Percentiles rank a stretch among this genome's conserved stretches.
phyloP scores from a whole-genome alignment of 1,140 invertebrate genomes.

The Hylaeus anthracinus region DNA sequence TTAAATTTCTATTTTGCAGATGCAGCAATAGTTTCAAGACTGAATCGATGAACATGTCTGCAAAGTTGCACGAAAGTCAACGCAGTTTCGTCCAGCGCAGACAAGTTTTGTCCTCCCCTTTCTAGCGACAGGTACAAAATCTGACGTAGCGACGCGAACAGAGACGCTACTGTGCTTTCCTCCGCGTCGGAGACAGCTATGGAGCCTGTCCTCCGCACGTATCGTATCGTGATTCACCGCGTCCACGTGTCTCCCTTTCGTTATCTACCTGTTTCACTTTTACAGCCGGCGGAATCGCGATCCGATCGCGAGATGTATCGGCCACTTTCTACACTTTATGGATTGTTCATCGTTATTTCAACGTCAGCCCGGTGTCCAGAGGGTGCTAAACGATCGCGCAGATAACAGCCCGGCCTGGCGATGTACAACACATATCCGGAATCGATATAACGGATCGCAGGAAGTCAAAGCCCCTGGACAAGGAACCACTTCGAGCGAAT shows the following conservation, averaged over 20 bases:
- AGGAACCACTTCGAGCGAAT: conserved; percentile 26
- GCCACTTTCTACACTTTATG: not conserved
- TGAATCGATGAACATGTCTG: too few species aligned
- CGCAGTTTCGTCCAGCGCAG: too few species aligned
- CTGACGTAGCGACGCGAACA: too few species aligned
- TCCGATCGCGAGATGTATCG: not conserved
- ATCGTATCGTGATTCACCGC: too few species aligned
- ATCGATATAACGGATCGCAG: conserved; percentile 32
- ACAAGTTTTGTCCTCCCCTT: too few species aligned
- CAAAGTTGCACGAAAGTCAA: too few species aligned
- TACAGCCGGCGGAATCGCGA: not conserved
- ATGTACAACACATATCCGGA: conserved; percentile 2
- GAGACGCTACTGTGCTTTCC: too few species aligned
- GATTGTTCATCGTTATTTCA: not conserved
- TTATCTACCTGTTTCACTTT: conserved; percentile 14
- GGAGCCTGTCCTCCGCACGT: too few species aligned
- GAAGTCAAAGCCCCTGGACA: conserved; percentile 20
- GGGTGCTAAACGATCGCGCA: conserved; percentile 1
- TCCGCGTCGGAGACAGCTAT: too few species aligned
- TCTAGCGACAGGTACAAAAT: too few species aligned
- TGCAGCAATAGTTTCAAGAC: too few species aligned
- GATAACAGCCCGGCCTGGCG: not conserved
- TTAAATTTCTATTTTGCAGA: too few species aligned
- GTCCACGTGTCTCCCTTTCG: not conserved
- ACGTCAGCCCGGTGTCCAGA: not conserved